Conservation (phyloP, 1,140 invertebrate species). For the Kradibia gibbosae region DNA sequence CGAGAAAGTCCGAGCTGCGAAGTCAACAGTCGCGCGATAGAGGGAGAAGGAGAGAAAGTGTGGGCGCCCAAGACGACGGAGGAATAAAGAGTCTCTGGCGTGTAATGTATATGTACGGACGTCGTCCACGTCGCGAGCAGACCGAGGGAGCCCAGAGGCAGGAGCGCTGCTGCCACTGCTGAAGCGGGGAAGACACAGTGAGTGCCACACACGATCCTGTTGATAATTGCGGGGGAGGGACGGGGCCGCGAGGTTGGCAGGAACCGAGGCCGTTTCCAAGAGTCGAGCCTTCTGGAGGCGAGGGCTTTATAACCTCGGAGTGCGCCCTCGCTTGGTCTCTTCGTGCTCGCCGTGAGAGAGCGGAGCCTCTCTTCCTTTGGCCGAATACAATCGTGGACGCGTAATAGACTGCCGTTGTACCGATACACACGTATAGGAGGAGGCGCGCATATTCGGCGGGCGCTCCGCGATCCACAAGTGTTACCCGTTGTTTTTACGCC, state of each 20-base stretch:
- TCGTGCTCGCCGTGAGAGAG: conserved; percentile 3
- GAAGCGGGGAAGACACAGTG: not conserved
- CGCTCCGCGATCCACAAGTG: not conserved
- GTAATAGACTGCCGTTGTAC: not conserved
- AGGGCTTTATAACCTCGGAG: conserved; percentile 12
- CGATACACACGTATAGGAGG: not conserved
- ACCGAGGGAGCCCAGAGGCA: not conserved
- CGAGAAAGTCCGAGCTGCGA: not conserved
- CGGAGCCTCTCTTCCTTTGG: not conserved
- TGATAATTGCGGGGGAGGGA: not conserved
- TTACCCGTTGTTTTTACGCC: not conserved
- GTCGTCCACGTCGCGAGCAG: conserved; percentile 1
- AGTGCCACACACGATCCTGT: not conserved
- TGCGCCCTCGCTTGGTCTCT: not conserved
- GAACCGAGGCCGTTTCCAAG: too few relatives aligned
- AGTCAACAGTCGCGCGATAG: conserved; percentile 3
- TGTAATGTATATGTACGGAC: not conserved
- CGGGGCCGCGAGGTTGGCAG: not conserved
- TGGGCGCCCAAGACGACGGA: conserved; percentile 8
- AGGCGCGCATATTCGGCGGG: not conserved
- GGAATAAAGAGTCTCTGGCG: not conserved
- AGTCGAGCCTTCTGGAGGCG: too few relatives aligned
- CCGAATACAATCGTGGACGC: not conserved
- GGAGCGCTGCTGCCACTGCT: not conserved
- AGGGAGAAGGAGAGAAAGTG: conserved; percentile 8